Evolutionary conservation across 2,113 vertebrate genomes (phyloP).

Genomic region (Oplegnathus fasciatus): DNA sequence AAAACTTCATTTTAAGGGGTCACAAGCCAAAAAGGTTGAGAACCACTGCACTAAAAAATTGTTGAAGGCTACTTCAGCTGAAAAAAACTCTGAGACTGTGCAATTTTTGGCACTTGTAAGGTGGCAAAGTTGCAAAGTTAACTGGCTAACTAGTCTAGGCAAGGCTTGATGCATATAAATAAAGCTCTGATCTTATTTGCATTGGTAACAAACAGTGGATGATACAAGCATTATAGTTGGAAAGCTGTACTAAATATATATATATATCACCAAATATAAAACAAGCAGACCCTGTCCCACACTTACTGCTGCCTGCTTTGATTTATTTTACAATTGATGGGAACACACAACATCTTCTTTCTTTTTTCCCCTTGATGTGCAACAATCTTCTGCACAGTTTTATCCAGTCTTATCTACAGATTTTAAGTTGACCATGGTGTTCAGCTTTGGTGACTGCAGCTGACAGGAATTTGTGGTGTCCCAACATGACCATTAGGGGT

Average conservation of each 20-base stretch:
- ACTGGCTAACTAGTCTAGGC: not conserved
- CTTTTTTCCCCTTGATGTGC: no score
- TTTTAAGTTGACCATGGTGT: not conserved
- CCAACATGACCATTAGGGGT: not conserved
- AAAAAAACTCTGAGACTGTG: no score
- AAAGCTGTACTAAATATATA: no score
- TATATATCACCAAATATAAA: not conserved
- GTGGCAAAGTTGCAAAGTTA: no score
- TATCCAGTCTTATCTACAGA: not conserved
- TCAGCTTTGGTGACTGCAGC: conserved; percentile 33
- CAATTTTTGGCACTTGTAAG: no score
- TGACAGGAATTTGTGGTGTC: conserved; percentile 30
- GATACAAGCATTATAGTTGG: no score
- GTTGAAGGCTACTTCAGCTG: not conserved
- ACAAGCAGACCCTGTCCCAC: not conserved
- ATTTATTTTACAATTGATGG: not conserved
- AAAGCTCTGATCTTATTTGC: not conserved
- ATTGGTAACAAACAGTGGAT: not conserved
- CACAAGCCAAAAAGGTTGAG: not conserved
- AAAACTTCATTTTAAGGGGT: not conserved
- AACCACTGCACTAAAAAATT: not conserved
- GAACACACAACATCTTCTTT: not conserved
- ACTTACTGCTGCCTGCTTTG: not conserved
- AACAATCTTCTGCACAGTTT: no score
- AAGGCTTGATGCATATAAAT: not conserved